Percentiles rank a stretch among this genome's conserved stretches.
These are phyloP conservation scores for Yponomeuta malinellus DNA, from an alignment of 2,888 invertebrate genomes.

Conservation along the genomic window DNA sequence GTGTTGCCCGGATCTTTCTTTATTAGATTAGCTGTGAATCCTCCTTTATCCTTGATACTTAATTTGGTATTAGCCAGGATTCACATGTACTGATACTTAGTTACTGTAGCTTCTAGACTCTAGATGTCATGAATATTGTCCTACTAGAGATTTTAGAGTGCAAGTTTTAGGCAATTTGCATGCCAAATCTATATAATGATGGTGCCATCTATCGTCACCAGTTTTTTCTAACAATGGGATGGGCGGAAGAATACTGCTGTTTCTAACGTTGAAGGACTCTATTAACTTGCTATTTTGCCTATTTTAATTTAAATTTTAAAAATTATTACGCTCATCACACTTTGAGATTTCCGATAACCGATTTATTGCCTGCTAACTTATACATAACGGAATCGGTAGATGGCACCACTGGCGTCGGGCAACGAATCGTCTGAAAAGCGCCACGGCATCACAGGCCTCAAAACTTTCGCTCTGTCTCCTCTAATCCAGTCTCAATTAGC, in stretches of 20 bases:
- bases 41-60: not conserved
- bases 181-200: not conserved
- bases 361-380: not conserved
- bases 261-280: not conserved
- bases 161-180: not conserved
- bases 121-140: not conserved
- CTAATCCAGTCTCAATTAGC: not conserved
- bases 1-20: not conserved
- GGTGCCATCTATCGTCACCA: not conserved
- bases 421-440: too few relatives aligned
- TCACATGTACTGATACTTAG: not conserved
- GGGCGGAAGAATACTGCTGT: not conserved
- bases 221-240: not conserved
- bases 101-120: not conserved
- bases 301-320: not conserved
- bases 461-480: not conserved
- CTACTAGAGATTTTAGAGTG: not conserved
- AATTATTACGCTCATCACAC: not conserved
- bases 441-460: not conserved
- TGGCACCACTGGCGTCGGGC: not conserved
- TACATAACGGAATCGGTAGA: not conserved
- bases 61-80: not conserved
- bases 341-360: not conserved
- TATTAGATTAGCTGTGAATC: not conserved
- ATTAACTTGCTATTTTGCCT: not conserved